A percentile compares a stretch with the other conserved stretches of the same genome.
These are phyloP conservation scores for Liasis olivaceus DNA, from an alignment of 2,797 vertebrate species.

Conservation along the genomic window DNA sequence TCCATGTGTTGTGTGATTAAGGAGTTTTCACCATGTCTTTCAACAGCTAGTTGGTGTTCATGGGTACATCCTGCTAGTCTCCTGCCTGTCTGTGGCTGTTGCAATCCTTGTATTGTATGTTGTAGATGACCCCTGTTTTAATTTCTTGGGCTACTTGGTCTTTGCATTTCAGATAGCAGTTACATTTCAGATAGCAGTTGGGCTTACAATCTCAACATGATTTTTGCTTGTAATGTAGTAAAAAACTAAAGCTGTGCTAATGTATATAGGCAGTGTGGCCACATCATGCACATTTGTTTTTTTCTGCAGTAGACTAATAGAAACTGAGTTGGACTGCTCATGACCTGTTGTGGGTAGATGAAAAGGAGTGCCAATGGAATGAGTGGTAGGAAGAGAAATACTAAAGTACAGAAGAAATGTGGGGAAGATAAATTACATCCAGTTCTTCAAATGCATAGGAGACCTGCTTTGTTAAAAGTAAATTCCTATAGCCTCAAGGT, in stretches of 20 bases:
- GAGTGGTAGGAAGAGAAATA: neutral
- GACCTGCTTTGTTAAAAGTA: neutral
- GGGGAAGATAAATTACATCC: neutral
- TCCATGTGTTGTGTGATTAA: too few relatives aligned
- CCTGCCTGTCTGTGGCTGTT: too few relatives aligned
- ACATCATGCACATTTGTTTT: neutral
- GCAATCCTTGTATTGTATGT: too few relatives aligned
- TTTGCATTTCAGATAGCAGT: too few relatives aligned
- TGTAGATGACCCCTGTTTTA: too few relatives aligned
- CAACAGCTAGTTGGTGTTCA: too few relatives aligned
- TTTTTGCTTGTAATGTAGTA: neutral
- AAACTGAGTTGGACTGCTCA: neutral
- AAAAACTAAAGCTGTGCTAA: conserved; percentile 5
- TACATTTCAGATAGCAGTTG: rapidly evolving
- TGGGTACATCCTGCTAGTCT: too few relatives aligned
- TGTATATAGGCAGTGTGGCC: neutral
- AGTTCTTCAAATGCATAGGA: neutral
- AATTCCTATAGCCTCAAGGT: neutral
- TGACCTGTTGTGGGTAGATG: neutral
- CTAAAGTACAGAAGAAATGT: neutral
- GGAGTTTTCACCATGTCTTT: too few relatives aligned
- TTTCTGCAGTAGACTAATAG: neutral
- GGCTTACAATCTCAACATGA: neutral
- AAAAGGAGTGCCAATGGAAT: neutral
- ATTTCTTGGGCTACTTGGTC: too few relatives aligned